These are phyloP conservation scores for Phyllopteryx taeniolatus DNA, from an alignment of 2,113 vertebrate species.

Conservation along the genomic window DNA sequence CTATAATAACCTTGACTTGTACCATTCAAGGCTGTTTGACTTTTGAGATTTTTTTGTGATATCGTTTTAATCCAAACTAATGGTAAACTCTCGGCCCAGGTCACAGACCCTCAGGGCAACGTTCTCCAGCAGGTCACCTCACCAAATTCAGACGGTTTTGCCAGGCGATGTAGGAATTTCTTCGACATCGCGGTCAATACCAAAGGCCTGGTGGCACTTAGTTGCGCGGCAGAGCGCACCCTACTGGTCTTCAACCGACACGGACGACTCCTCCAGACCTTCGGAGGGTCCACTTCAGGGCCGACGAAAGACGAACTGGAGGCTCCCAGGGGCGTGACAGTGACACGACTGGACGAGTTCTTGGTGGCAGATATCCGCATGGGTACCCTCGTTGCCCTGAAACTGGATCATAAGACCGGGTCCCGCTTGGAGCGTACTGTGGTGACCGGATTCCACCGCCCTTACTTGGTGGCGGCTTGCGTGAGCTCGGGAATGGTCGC, in stretches of 20 bases:
- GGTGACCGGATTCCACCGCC: constrained; percentile 75
- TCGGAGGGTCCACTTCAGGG: constrained; percentile 61
- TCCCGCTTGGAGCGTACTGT: constrained; percentile 66
- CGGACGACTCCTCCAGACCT: constrained; percentile 74
- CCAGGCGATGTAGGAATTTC: constrained; percentile 67
- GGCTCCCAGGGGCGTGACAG: constrained; percentile 75
- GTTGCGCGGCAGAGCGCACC: constrained; percentile 69
- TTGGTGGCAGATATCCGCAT: constrained; percentile 76
- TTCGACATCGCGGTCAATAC: constrained; percentile 77
- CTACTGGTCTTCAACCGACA: constrained; percentile 75
- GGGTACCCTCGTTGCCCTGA: constrained; percentile 70
- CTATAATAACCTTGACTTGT: neutral
- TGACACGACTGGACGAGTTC: constrained; percentile 71
- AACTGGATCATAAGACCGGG: constrained; percentile 67
- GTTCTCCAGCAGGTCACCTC: constrained; percentile 73
- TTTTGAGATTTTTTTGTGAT: neutral
- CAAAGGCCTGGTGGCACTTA: constrained; percentile 75
- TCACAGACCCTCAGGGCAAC: constrained; percentile 69
- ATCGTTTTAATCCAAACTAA: neutral
- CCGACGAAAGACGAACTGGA: constrained; percentile 67
- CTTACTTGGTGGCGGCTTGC: constrained; percentile 74
- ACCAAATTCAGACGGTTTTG: constrained; percentile 38
- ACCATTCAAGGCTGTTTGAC: neutral
- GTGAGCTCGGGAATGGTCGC: constrained; percentile 68
- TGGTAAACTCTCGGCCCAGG: constrained; percentile 51